A percentile compares a stretch with the other conserved stretches of the same genome.
Evolutionary conservation across 30 jellyfish, hydroid and myxozoan genomes (phyloP).

Genomic region (Turritopsis rubra): DNA sequence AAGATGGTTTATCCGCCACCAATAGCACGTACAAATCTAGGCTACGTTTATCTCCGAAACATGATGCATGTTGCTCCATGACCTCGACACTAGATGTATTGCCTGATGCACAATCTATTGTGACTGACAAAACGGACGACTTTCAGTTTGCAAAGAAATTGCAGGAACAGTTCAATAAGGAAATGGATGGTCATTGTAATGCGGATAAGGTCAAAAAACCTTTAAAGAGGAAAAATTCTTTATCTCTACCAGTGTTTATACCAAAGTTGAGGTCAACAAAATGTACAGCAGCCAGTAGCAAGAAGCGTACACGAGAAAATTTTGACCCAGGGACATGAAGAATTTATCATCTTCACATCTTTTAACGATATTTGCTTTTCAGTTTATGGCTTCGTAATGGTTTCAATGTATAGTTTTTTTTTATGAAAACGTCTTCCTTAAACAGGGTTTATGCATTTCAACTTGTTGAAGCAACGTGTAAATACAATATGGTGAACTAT

Average conservation of each 20-base stretch:
- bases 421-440: too few species aligned
- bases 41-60: background rate
- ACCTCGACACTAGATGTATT: too few species aligned
- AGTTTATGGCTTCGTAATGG: too few species aligned
- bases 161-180: background rate
- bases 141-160: background rate
- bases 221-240: background rate
- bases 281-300: background rate
- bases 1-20: background rate
- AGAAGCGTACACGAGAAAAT: background rate
- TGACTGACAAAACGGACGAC: background rate
- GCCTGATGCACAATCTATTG: background rate
- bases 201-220: background rate
- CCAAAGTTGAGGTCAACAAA: background rate
- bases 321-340: background rate
- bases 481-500: too few species aligned
- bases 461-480: too few species aligned
- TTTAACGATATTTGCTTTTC: background rate
- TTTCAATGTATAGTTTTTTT: too few species aligned
- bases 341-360: too few species aligned
- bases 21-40: background rate
- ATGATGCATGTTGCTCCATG: background rate
- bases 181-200: background rate
- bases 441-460: too few species aligned
- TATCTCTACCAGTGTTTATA: background rate